These are phyloP conservation scores for Sycophila texana DNA, from an alignment of 2,888 invertebrate genomes.

Conservation along the genomic window DNA sequence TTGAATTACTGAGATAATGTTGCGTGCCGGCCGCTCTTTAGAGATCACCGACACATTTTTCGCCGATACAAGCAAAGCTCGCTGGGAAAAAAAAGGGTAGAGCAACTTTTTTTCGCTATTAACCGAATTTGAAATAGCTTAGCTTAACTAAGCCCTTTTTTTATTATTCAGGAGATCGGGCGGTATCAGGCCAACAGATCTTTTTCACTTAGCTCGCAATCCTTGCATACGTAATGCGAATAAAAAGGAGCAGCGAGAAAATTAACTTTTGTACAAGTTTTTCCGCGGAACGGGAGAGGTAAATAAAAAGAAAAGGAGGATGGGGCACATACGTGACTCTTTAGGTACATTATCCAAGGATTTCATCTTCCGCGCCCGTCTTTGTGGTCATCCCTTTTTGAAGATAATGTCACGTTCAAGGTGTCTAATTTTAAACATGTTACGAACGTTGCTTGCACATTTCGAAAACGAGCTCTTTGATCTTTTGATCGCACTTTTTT, in stretches of 20 bases:
- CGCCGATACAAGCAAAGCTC: no score
- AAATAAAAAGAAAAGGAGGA: constrained; percentile 10
- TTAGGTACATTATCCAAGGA: neutral
- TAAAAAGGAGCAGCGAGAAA: constrained; percentile 10
- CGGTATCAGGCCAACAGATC: neutral
- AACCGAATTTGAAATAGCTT: no score
- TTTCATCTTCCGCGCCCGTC: constrained; percentile 21
- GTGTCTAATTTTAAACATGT: constrained; percentile 24
- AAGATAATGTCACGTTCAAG: constrained; percentile 43
- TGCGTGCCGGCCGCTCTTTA: no score
- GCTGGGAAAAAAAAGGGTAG: no score
- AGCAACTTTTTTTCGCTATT: no score
- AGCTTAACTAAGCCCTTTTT: no score
- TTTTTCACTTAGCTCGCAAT: constrained; percentile 14
- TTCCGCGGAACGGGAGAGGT: neutral
- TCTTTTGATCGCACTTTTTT: neutral
- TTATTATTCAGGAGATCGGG: no score
- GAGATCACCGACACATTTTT: no score
- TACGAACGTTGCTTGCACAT: neutral
- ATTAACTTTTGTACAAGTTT: constrained; percentile 39
- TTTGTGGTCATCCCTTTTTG: neutral
- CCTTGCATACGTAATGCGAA: neutral
- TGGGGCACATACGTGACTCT: neutral
- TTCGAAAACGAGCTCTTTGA: constrained; percentile 27
- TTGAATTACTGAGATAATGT: no score